Evolutionary conservation across 1,140 invertebrate genomes (phyloP).

Genomic region (Agrilus planipennis): DNA sequence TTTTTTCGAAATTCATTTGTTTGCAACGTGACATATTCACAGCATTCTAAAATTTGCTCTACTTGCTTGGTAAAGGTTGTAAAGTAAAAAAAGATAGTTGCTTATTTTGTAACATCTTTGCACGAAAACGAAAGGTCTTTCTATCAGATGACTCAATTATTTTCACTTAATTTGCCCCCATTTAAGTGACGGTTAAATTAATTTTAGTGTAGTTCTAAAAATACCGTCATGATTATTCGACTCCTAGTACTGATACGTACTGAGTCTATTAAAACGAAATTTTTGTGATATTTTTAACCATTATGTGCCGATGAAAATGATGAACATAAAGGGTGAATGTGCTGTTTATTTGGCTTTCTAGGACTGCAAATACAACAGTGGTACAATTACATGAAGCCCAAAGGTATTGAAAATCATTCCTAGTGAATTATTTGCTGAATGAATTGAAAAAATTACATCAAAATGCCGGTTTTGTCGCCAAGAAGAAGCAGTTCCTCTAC

Average conservation of each 20-base stretch:
- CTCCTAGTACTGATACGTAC: neutral
- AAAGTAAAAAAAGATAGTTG: neutral
- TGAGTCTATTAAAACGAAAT: too few species aligned
- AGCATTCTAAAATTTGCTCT: neutral
- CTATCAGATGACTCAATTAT: too few species aligned
- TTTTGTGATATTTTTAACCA: too few species aligned
- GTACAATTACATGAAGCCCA: too few species aligned
- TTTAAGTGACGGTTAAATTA: neutral
- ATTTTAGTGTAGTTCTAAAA: conserved; percentile 5
- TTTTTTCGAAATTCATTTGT: neutral
- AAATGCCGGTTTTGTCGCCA: conserved; percentile 46
- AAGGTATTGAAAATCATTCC: too few species aligned
- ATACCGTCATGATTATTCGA: conserved; percentile 3
- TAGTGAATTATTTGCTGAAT: too few species aligned
- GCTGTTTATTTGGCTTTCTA: too few species aligned
- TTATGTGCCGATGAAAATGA: too few species aligned
- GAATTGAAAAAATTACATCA: conserved; percentile 17
- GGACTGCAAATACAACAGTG: too few species aligned
- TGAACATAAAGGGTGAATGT: too few species aligned
- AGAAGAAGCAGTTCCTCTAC: conserved; percentile 33
- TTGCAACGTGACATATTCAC: neutral
- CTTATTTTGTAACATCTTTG: neutral
- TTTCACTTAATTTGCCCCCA: neutral
- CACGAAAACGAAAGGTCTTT: too few species aligned
- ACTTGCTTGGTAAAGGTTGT: neutral